Conservation (phyloP, 2,888 invertebrate genomes). For the Dorcus hopei region DNA sequence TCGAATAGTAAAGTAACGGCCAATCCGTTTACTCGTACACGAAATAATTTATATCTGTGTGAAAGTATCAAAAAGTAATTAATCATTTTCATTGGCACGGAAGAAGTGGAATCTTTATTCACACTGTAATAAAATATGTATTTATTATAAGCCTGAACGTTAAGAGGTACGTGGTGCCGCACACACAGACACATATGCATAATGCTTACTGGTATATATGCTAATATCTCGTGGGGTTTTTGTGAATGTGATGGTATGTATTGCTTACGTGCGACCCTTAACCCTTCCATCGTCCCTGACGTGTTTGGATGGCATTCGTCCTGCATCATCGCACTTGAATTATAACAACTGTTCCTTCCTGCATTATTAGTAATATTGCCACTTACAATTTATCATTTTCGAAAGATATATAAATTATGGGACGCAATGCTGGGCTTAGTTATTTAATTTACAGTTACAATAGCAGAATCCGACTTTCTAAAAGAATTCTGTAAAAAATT, state of each 20-base stretch:
- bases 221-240: conserved; percentile 16
- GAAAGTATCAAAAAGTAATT: conserved; percentile 35
- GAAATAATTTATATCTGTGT: conserved; percentile 28
- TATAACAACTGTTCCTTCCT: neutral
- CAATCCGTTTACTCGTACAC: too few relatives aligned
- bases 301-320: conserved; percentile 26
- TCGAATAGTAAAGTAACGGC: too few relatives aligned
- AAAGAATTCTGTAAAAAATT: too few relatives aligned
- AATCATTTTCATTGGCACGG: conserved; percentile 27
- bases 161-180: conserved; percentile 10
- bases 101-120: conserved; percentile 28
- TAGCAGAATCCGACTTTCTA: too few relatives aligned
- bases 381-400: too few relatives aligned
- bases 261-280: conserved; percentile 5
- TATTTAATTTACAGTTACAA: too few relatives aligned
- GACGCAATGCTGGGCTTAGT: too few relatives aligned
- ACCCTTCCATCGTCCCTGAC: conserved; percentile 14
- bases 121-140: conserved; percentile 33
- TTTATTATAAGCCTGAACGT: conserved; percentile 27
- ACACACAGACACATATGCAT: neutral
- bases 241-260: conserved; percentile 7
- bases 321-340: conserved; percentile 16
- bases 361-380: too few relatives aligned
- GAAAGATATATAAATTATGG: too few relatives aligned
- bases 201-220: conserved; percentile 11